Evolutionary conservation across 2,888 invertebrate genomes (phyloP).

Genomic region (Rhagonycha fulva): DNA sequence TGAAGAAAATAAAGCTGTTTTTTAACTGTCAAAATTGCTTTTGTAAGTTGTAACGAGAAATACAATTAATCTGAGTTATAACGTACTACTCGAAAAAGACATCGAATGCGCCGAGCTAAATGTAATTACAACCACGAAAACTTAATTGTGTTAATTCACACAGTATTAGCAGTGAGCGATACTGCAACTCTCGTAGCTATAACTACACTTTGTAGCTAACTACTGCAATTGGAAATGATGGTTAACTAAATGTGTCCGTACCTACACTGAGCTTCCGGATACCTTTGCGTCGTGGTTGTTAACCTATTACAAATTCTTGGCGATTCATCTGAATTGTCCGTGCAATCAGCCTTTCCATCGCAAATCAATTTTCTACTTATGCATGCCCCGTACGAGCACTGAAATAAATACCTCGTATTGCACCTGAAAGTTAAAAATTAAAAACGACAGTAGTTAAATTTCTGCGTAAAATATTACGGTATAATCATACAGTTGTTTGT

Average conservation of each 20-base stretch:
- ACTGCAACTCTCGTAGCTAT: no score
- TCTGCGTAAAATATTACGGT: background rate
- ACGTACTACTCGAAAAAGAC: no score
- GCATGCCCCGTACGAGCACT: slow-evolving; percentile 52
- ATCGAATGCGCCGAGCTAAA: no score
- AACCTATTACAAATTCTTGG: background rate
- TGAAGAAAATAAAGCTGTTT: no score
- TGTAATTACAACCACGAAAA: no score
- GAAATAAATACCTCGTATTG: slow-evolving; percentile 24
- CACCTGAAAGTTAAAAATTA: background rate
- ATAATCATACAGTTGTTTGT: slow-evolving; percentile 32
- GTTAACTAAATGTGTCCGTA: background rate
- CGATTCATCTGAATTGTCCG: slow-evolving; percentile 40
- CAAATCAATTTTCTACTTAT: slow-evolving; percentile 52
- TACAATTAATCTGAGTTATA: no score
- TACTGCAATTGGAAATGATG: background rate
- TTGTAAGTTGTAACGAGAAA: no score
- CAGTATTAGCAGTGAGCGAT: no score
- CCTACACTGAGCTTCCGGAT: background rate
- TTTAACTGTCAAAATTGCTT: no score
- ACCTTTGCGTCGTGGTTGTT: background rate
- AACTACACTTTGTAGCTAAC: no score
- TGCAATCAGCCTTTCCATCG: slow-evolving; percentile 55
- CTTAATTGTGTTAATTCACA: no score
- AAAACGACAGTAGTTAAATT: background rate